phyloP scores from a whole-genome alignment of 2,113 vertebrate species.

The Ochotona princeps region DNA sequence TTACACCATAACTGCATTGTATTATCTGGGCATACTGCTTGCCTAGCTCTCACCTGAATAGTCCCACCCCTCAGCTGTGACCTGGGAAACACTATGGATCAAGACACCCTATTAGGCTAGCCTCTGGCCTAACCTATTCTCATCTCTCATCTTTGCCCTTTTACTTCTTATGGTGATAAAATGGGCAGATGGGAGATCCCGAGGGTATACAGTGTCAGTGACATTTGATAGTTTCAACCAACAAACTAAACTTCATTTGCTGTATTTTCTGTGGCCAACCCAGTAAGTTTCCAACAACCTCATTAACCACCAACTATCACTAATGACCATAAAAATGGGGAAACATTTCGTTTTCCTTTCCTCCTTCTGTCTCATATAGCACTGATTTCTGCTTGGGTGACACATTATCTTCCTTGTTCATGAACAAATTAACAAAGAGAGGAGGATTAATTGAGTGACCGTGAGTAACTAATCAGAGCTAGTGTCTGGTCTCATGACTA shows the following conservation, averaged over 20 bases:
- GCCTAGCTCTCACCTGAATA: neutral
- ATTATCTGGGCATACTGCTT: neutral
- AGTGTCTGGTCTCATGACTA: neutral
- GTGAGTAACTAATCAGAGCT: neutral
- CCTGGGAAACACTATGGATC: too few species aligned
- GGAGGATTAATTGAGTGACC: neutral
- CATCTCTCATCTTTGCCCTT: neutral
- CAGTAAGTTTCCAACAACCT: neutral
- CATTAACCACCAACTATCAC: neutral
- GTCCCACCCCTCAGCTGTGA: neutral
- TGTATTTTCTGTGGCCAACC: neutral
- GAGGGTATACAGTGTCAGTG: neutral
- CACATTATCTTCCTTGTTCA: neutral
- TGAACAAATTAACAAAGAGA: neutral
- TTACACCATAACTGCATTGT: neutral
- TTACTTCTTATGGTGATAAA: neutral
- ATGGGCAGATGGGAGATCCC: neutral
- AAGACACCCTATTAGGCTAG: too few species aligned
- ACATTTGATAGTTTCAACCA: neutral
- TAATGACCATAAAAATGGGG: neutral
- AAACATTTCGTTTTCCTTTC: neutral
- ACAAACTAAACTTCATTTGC: neutral
- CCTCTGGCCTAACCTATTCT: neutral
- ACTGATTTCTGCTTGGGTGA: neutral
- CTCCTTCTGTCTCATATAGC: neutral